Evolutionary conservation across 2,888 invertebrate genomes (phyloP), one percentile per base, ranked within the genome.

Genomic region (Keiferia lycopersicella): DNA sequence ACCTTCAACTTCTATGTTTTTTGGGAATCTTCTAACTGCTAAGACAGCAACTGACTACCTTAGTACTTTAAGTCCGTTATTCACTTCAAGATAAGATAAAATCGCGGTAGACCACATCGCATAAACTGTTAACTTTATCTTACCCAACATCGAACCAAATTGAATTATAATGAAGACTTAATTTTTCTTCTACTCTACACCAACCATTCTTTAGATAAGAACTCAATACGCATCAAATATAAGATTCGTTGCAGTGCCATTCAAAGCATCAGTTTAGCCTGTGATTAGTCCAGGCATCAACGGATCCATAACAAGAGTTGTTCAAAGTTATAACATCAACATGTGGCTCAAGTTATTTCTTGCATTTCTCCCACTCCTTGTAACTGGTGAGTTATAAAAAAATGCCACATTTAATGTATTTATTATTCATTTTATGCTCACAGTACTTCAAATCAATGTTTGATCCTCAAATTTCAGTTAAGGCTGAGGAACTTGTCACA

Each of bases 321-420:
- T 18, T 11, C 4, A 38, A n/a, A 10, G 18, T 59, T 8, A 59
- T 12, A 2, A 8, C 22, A 26, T 59, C 22, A 45, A 45, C 39
- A 65, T 71, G 62, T 61, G 64, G 60, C 63, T 62, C 34, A 72
- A 75, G 65, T 57, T 79, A 59, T 61, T 83, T 61, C 69, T 79
- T 38, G 59, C 80, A 50, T 53, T 72, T 8, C 58, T 80, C 34
- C 72, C 74, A 2, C 64, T 82, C 20, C 62, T 79, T 11, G 70
- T 70, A 2, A 69, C 73, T 59, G 82, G 84, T 83, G 45, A 45
- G 45, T 45, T 45, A 16, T n/a, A 0, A 45, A 45, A 45, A 16
- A 16, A 45, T 11, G 45, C 16, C 16, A 16, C 16, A 34, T 56
- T 56, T 56, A 16, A 34, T 56, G 3, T 56, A 34, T 34, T 30